Base-by-base conservation (phyloP, 2,113 vertebrate genomes). In the Megaceryle maxima region DNA sequence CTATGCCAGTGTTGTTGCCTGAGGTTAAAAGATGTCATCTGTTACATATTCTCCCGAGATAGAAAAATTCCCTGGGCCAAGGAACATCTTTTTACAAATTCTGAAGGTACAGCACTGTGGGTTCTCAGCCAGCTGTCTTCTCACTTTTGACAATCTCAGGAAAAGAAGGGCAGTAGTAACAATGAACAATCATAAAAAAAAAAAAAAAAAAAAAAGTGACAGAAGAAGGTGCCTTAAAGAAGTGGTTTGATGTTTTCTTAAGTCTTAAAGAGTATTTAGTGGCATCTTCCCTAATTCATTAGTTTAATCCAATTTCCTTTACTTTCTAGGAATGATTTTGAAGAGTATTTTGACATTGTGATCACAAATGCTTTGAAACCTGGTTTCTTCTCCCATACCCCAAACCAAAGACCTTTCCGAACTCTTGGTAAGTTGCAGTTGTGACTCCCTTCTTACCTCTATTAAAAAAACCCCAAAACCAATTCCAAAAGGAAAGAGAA, bases 361-460 rank as follows among this genome's bases (percentile, higher is more conserved):
- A 99, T 99, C 96, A 99, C 99, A 60, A 99, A 99, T n/a, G 99
- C 99, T 82, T 95, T 99, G 95, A 99, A 99, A 97, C 99, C 99
- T 67, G 99, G 99, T 22, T 99, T 99, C 98, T 99, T 99, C 97
- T 99, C 98, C 16, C 97, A 99, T 87, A 97, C 98, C 22, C 99
- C 99, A 83, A 98, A 98, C 83, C 99, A 99, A 97, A 99, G 99
- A 94, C 98, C 99, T 67, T 99, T 99, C 94, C 97, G 98, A 95
- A 99, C 98, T 37, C 98, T 99, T 9, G 98, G 99, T 99, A 97
- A 99, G 98, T 98, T 83, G 41, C 46, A 84, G 64, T 35, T 15
- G 1, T 70, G 37, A 37, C 5, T 87, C 16, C 17, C 41, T 91
- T 93, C 51, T 92, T 68, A 19, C 16, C 21, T 66, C 26, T 76